Base-by-base conservation (phyloP, 2,113 vertebrate genomes). In the Leptocoma aspasia region DNA sequence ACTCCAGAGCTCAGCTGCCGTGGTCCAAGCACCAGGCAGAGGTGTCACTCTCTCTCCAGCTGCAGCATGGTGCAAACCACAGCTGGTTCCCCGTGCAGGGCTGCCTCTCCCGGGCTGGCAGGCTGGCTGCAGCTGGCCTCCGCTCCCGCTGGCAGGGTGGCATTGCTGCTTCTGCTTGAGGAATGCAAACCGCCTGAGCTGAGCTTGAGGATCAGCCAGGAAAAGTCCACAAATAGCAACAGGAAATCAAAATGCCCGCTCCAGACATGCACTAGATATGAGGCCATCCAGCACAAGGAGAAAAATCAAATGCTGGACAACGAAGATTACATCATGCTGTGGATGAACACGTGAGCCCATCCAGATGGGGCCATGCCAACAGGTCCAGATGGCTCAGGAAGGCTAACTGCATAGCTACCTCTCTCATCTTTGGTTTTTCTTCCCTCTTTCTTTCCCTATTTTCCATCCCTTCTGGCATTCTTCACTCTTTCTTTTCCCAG, bases 331-430 rank as follows among this genome's bases (percentile, higher is more conserved):
- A 97, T 98, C 97, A 98, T 91, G 90, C 96, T 88, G 76, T 90
- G 65, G 92, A 95, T 95, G 89, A 97, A 96, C 95, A 90, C 73
- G 92, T 80, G 71, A 97, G 95, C 76, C 85, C 11, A 4, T 92
- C 97, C 98, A 98, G 94, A 98, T 98, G 98, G 97, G 95, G 85
- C 93, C 86, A 84, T 97, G 98, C 98, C 97, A 98, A 95, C 90
- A 28, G 81, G 39, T 92, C 98, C 98, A 97, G 97, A 98, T 98
- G 98, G 97, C 94, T 97, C 87, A 96, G 96, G 97, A 98, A 97
- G 97, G 97, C 97, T 97, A 95, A 97, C 91, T 95, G 90, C 96
- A 96, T 97, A 96, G 90, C 96, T 97, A 97, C 97, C 96, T 98
- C 97, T 94, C 65, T 95, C 81, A 79, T 92, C 96, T 96, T 96